Conservation (phyloP, 2,888 invertebrate species). For the Platynereis dumerilii region DNA sequence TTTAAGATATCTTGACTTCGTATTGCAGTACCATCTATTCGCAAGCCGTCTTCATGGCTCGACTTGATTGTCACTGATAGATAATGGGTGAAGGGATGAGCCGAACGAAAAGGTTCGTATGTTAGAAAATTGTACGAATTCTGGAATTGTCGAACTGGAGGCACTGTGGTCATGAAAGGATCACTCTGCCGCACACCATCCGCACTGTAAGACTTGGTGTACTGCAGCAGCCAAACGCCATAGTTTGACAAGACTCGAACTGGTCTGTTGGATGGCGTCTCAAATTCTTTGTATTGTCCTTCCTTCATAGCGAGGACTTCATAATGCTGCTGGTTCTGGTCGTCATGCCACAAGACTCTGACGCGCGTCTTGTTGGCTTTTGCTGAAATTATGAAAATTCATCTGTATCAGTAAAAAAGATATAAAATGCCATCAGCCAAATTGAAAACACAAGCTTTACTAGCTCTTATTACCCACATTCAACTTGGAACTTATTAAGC, state of each 20-base stretch:
- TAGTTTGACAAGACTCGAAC: slow-evolving; percentile 34
- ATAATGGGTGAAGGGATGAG: slow-evolving; percentile 27
- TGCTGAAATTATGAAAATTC: slow-evolving; percentile 3
- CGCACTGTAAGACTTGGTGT: slow-evolving; percentile 38
- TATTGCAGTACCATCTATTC: slow-evolving; percentile 18
- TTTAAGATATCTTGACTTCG: slow-evolving; percentile 21
- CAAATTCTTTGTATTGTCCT: slow-evolving; percentile 31
- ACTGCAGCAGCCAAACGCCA: slow-evolving; percentile 41
- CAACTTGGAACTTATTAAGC: no score
- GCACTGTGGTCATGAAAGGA: slow-evolving; percentile 46
- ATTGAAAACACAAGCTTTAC: no score
- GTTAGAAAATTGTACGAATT: slow-evolving; percentile 44
- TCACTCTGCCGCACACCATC: slow-evolving; percentile 44
- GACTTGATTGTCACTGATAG: slow-evolving; percentile 21
- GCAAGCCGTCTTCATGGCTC: slow-evolving; percentile 7
- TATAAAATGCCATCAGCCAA: no score
- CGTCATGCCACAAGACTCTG: slow-evolving; percentile 2
- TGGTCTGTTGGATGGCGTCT: slow-evolving; percentile 16
- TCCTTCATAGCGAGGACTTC: slow-evolving; percentile 1
- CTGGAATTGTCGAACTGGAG: slow-evolving; percentile 42
- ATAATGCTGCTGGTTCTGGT: neutral
- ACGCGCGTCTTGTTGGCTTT: slow-evolving; percentile 1
- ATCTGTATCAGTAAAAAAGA: neutral
- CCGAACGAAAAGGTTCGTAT: slow-evolving; percentile 28
- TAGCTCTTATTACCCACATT: no score